Evolutionary conservation across 2,888 invertebrate species (phyloP), one percentile per base, ranked within the genome.

Genomic region (Campopleginae sp.): DNA sequence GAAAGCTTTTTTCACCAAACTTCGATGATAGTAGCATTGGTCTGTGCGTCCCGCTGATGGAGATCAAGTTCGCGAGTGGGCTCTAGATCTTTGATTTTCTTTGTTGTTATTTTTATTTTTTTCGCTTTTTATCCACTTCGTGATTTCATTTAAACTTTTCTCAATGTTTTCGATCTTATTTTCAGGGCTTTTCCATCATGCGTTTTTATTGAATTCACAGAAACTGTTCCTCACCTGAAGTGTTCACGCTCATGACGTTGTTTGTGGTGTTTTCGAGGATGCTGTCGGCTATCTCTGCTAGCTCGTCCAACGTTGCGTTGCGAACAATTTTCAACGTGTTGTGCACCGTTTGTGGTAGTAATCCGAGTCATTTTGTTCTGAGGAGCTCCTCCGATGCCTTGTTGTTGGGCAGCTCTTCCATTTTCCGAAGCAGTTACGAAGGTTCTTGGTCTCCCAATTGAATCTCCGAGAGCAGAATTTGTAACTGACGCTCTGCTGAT

Each of bases 11-110:
- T 0, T 33, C 65, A 33, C 61, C 61, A 27, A 27, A 61, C 12
- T 61, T 33, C 61, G 61, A 17, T 61, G 61, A 31, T 65, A 65
- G 65, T 33, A 65, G n/a, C 38, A 65, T 38, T 33, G 31, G 6
- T 31, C 61, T 12, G 61, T 27, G 27, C 17, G 27, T 17, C 31
- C 33, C 0, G 61, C 31, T 33, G 61, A 61, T 17, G 61, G 17
- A 17, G 61, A 27, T 6, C 61, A 31, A 31, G 6, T 61, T 31
- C 31, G 61, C 31, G 33, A 61, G 7, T 27, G 61, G 6, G 33
- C 31, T 17, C 61, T 5, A 31, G 61, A 17, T 12, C 31, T 17
- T 5, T 31, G 31, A 6, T n/a, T 27, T 61, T 14, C 17, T 31
- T 17, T 12, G 31, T 33, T 58, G 27, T 23, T 23, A 6, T 17